phyloP scores from a whole-genome alignment of 2,888 invertebrate species.

The Eudasyphora cyanicolor region DNA sequence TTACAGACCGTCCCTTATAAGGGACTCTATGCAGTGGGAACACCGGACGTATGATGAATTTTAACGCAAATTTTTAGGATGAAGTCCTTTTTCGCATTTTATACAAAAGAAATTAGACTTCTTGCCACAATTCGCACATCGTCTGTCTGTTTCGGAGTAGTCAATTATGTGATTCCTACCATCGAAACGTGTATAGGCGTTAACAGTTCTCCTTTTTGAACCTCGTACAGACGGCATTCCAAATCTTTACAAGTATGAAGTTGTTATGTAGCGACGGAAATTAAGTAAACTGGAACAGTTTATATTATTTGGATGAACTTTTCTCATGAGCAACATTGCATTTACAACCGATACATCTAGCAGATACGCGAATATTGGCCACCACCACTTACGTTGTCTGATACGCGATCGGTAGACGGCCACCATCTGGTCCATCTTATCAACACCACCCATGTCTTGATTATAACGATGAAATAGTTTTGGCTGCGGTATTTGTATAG shows the following conservation, averaged over 20 bases:
- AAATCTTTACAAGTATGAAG: constrained; percentile 8
- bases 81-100: constrained; percentile 17
- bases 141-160: constrained; percentile 21
- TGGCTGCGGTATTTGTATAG: no score
- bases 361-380: constrained; percentile 37
- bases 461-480: no score
- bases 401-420: constrained; percentile 4
- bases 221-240: no score
- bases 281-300: no score
- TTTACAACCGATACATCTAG: constrained; percentile 19
- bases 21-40: constrained; percentile 6
- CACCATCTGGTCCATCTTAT: no score
- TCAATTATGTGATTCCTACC: constrained; percentile 27
- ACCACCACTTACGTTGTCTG: constrained; percentile 35
- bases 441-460: constrained; percentile 10
- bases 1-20: constrained; percentile 5
- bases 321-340: no score
- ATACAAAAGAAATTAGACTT: no score
- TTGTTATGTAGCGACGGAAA: no score
- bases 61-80: constrained; percentile 13
- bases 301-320: no score
- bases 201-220: not conserved
- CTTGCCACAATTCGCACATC: constrained; percentile 19
- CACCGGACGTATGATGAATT: not conserved
- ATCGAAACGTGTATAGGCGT: constrained; percentile 10